Base-by-base conservation (phyloP, 1,140 invertebrate genomes). In the Sycophaga agraensis region DNA sequence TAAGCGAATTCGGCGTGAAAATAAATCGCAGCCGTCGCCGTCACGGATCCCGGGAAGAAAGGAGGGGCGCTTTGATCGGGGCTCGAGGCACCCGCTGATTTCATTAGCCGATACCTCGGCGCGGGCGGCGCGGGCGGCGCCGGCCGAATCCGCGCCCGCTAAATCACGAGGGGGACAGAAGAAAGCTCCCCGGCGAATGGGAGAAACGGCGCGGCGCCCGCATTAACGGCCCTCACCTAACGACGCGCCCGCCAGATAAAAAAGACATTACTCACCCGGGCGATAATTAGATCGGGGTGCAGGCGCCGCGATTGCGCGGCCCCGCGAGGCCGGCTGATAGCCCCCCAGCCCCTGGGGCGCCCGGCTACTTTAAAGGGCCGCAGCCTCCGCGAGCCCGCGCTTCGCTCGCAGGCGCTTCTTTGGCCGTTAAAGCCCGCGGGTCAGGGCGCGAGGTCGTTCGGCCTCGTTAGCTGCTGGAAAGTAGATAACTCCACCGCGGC, bases 201-300 rank as follows among this genome's bases (percentile, higher is more conserved):
- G 58, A 31, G 43, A 65, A 43, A 54, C 53, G 28, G 28, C 28
- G 28, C 28, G 28, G 28, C 28, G 28, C 11, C 11, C 28, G 59
- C 55, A 43, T 60, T 51, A 31, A 31, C 5, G 28, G 28, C 28
- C 11, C 28, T 43, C 57, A 62, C 64, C 64, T 74, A 74, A 73
- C 70, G 70, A 74, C 72, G 51, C 51, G 43, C 58, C 40, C 40
- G 35, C 14, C 65, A 69, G 72, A 76, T 75, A 76, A 74, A 76
- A 76, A 76, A 69, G 61, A 70, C 72, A 76, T 76, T 76, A 76
- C 66, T 76, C 72, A 74, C 64, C 34, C 61, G 56, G 17, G 59
- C 39, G 66, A 68, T 69, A 69, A 71, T 71, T 71, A 69, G 65
- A 64, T 59, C 40, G 59, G 61, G 62, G 65, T n/a, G n/a, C n/a